Base-by-base conservation (phyloP, 2,113 vertebrate species). In the Megaceryle maxima region DNA sequence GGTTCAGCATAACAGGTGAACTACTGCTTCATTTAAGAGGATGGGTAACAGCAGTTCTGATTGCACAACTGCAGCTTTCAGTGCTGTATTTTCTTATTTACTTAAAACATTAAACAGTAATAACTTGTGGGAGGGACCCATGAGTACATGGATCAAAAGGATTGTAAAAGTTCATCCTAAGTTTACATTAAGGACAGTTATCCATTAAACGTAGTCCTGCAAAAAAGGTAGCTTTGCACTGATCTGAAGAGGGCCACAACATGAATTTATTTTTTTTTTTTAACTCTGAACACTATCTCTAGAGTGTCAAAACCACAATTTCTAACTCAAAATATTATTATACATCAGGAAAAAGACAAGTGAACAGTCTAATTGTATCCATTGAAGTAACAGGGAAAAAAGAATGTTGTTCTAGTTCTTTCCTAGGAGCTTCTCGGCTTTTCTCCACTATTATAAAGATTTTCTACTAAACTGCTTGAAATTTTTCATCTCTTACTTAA, bases 131-230 rank as follows among this genome's bases (percentile, higher is more conserved):
- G 20, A 83, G 16, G n/a, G 33, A n/a, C 26, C 9, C 13, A 78
- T 0, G 3, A 9, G 7, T 50, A 59, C 1, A 0, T 19, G 14
- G 28, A 29, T 74, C 28, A 37, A 75, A 93, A 75, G 8, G 6
- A 76, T 79, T 63, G 50, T 14, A 55, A 24, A 83, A 93, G 10
- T 46, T 72, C 28, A 67, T 55, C 6, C 9, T n/a, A 82, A 67
- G 0, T 81, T 84, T 74, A 84, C 9, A 43, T 10, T 10, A 24
- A 69, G 15, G 39, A 56, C 14, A 88, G 53, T 62, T 68, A 68
- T 22, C 17, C 17, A 74, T 12, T 0, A 64, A 88, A 67, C 8
- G 12, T 16, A 25, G 18, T 82, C 8, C 41, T 55, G 5, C 3
- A 51, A 46, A 77, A 75, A 73, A 57, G 24, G 13, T 43, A 53